phyloP scores from a whole-genome alignment of 2,113 vertebrate species.

The Oryzias melastigma region DNA sequence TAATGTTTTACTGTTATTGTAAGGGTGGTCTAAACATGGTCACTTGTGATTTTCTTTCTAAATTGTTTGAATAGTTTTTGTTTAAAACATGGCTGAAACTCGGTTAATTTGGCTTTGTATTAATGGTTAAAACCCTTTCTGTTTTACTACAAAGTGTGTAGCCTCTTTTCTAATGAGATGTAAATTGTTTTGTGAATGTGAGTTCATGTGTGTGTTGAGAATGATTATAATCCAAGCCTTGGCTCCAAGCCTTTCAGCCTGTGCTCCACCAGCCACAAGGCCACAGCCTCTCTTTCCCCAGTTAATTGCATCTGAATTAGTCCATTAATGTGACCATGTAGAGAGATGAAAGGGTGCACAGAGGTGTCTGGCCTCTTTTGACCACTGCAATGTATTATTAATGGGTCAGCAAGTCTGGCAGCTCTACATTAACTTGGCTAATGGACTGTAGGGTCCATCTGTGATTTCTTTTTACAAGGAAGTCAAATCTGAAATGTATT shows the following conservation, averaged over 20 bases:
- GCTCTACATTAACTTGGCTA: slow-evolving; percentile 76
- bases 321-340: slow-evolving; percentile 76
- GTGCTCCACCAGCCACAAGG: slow-evolving; percentile 65
- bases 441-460: slow-evolving; percentile 70
- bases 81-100: background rate
- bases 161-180: slow-evolving; percentile 31
- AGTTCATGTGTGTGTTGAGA: slow-evolving; percentile 30
- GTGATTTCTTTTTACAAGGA: slow-evolving; percentile 62
- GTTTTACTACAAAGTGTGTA: slow-evolving; percentile 27
- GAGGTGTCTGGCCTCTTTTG: slow-evolving; percentile 75
- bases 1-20: background rate
- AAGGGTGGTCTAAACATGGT: too few relatives aligned
- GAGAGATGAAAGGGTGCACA: slow-evolving; percentile 62
- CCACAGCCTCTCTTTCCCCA: slow-evolving; percentile 71
- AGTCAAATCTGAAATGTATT: slow-evolving; percentile 62
- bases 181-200: slow-evolving; percentile 40
- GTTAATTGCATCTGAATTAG: slow-evolving; percentile 80
- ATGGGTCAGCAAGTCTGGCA: slow-evolving; percentile 77
- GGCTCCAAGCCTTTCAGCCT: slow-evolving; percentile 62
- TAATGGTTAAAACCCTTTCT: too few relatives aligned
- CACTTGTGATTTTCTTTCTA: too few relatives aligned
- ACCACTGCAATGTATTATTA: slow-evolving; percentile 77
- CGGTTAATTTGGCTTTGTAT: background rate
- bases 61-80: background rate
- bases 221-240: slow-evolving; percentile 56